These are phyloP conservation scores for Hololepta plana DNA, from an alignment of 2,888 invertebrate species.

Conservation along the genomic window DNA sequence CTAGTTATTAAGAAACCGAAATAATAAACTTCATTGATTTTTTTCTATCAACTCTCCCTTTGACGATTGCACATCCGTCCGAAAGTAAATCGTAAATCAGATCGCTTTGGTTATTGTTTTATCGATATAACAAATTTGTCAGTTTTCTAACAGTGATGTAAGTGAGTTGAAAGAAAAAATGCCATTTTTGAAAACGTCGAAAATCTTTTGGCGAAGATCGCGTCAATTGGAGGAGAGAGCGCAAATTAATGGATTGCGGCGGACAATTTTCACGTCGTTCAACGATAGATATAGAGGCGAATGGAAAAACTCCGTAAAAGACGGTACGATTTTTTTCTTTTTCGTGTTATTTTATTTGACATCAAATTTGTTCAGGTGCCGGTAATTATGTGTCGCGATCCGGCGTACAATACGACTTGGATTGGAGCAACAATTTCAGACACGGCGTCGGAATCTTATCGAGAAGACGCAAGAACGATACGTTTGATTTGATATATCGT, in stretches of 20 bases:
- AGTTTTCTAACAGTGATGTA: no score
- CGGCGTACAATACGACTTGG: conserved; percentile 41
- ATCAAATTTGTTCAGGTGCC: conserved; percentile 36
- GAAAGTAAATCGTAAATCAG: no score
- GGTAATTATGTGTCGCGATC: conserved; percentile 29
- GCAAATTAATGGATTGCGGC: conserved; percentile 36
- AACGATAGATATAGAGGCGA: conserved; percentile 39
- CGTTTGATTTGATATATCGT: conserved; percentile 31
- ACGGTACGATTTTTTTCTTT: conserved; percentile 5
- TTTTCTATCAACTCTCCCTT: no score
- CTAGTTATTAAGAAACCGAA: no score
- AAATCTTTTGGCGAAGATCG: conserved; percentile 13
- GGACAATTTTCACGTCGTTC: conserved; percentile 34
- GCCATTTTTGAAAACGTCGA: conserved; percentile 14
- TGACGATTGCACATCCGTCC: no score
- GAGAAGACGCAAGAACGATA: conserved; percentile 24
- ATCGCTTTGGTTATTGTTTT: no score
- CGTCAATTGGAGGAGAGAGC: conserved; percentile 28
- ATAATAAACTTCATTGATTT: no score
- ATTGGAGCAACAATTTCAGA: conserved; percentile 34
- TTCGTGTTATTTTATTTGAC: no score
- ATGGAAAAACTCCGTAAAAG: conserved; percentile 33
- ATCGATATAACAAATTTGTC: no score
- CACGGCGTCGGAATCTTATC: conserved; percentile 41
- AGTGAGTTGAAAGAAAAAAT: no score